Evolutionary conservation across 2,113 vertebrate species (phyloP).

Genomic region (Elaphurus davidianus): DNA sequence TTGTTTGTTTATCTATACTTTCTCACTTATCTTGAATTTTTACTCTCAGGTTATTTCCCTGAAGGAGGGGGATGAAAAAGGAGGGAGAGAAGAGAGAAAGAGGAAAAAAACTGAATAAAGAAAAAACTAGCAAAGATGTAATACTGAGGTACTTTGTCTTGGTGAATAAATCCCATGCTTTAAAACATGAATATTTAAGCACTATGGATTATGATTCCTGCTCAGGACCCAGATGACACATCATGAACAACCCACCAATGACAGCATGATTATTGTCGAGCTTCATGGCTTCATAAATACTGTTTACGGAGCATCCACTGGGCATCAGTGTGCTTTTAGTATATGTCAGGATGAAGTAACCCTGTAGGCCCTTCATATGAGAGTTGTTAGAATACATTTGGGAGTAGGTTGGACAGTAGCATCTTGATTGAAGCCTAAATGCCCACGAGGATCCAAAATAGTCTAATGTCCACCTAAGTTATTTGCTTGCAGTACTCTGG

Average conservation of each 20-base stretch:
- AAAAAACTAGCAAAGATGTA: neutral
- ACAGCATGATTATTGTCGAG: neutral
- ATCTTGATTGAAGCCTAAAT: neutral
- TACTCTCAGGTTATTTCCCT: neutral
- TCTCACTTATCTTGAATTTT: neutral
- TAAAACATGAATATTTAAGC: neutral
- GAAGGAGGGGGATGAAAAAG: neutral
- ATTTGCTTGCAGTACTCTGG: neutral
- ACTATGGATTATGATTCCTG: neutral
- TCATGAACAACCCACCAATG: neutral
- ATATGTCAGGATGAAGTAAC: neutral
- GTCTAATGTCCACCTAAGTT: neutral
- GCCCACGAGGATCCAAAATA: neutral
- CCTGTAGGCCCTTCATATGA: neutral
- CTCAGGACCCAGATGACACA: neutral
- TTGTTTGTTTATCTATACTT: neutral
- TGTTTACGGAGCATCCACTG: neutral
- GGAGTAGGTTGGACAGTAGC: accelerated
- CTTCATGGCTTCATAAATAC: neutral
- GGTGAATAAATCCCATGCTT: neutral
- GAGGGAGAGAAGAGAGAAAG: neutral
- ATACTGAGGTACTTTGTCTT: neutral
- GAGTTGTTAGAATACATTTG: neutral
- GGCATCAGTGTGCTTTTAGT: neutral
- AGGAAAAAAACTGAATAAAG: neutral